Evolutionary conservation across 1,140 invertebrate species (phyloP), one percentile per base, ranked within the genome.

Genomic region (Drosophila kepulauana): DNA sequence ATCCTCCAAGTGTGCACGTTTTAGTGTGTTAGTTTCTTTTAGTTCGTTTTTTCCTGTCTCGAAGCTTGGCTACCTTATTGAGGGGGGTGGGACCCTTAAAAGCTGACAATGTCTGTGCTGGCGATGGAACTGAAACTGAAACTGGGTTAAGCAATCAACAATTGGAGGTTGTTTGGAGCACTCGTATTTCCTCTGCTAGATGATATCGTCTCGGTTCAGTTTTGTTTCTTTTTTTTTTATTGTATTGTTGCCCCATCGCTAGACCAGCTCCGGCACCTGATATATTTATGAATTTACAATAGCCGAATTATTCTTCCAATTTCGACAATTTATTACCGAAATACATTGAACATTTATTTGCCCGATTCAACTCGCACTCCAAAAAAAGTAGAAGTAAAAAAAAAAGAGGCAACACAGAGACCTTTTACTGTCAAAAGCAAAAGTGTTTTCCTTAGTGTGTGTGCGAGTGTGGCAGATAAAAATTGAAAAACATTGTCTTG

Each of bases 271-370:
- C 64, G 15, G 82, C 76, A 87, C 80, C 86, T 88, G 85, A 89
- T 88, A 85, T 85, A 85, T 89, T 89, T 89, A 89, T 89, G 81
- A 59, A 89, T 89, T 89, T 89, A 89, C 81, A 84, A 75, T 70
- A 52, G 68, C 78, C 81, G 51, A 89, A 85, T 74, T 81, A 67
- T 85, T 89, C 85, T 89, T 89, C 86, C 75, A 89, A 89, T 89
- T 89, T 89, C 81, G 75, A 89, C 81, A 85, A 89, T 89, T 89
- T 89, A 89, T 89, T 81, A 79, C 69, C 85, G 58, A 87, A 82
- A 75, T 75, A 87, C 77, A 63, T 68, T 77, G 67, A 71, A 75
- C 78, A 75, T 82, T 87, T 86, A 85, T 81, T 72, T 86, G 70
- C 65, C 63, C 51, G 74, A 69, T 65, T 81, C 61, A 20, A 49